These are phyloP conservation scores for Alethe castanea DNA, from an alignment of 2,113 vertebrate genomes.

Conservation along the genomic window DNA sequence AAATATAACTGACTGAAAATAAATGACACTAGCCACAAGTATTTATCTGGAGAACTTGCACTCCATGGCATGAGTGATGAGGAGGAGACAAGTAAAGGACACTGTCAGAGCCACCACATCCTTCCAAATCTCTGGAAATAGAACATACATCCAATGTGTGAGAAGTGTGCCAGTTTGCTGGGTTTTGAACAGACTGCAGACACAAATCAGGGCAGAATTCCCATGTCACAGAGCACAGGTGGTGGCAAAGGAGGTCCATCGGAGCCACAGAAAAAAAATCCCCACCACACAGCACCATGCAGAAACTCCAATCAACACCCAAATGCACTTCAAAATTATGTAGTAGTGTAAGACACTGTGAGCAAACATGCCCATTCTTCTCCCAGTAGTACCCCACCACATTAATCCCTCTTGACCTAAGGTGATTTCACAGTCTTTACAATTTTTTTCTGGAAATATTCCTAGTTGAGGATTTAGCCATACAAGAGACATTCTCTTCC, in stretches of 20 bases:
- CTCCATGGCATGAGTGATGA: not conserved
- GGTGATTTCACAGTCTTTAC: not conserved
- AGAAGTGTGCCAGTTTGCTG: not conserved
- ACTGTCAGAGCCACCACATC: not conserved
- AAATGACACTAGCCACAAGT: not conserved
- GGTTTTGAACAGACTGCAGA: not conserved
- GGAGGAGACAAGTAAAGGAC: not conserved
- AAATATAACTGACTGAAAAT: not conserved
- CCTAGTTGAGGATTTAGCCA: not conserved
- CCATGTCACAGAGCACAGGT: not conserved
- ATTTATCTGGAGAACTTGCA: not conserved
- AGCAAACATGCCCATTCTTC: not conserved
- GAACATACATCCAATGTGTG: not conserved
- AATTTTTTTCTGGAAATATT: not conserved
- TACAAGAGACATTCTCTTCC: not conserved
- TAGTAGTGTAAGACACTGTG: not conserved
- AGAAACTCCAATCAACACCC: not conserved
- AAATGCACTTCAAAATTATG: not conserved
- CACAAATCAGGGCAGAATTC: not conserved
- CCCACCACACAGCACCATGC: not conserved
- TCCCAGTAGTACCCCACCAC: not conserved
- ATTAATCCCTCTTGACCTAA: not conserved
- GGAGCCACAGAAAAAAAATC: not conserved
- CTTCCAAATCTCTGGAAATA: not conserved
- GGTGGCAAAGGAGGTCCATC: not conserved